Conservation (phyloP, 2,888 invertebrate genomes). For the Ferrisia virgata region DNA sequence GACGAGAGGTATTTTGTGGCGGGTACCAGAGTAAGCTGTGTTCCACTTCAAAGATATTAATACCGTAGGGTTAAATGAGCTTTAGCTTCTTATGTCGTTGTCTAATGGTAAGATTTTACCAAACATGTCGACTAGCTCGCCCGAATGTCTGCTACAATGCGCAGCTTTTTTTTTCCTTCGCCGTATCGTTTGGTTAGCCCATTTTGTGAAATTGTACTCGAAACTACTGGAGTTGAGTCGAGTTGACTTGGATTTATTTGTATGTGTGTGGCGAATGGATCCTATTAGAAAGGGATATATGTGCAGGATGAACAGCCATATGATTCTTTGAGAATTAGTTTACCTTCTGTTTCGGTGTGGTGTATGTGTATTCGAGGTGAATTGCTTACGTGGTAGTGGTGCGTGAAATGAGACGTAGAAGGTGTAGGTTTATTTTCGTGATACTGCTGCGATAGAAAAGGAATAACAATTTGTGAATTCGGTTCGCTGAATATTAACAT, state of each 20-base stretch:
- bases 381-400: too few relatives aligned
- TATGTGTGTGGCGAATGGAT: neutral
- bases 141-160: neutral
- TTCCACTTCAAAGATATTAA: neutral
- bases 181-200: too few relatives aligned
- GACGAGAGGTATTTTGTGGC: neutral
- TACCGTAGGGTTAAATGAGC: neutral
- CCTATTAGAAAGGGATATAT: neutral
- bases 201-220: neutral
- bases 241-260: neutral
- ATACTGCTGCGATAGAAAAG: too few relatives aligned
- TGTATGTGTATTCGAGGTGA: too few relatives aligned
- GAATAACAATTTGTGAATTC: too few relatives aligned
- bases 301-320: neutral
- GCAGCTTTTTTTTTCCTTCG: neutral
- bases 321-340: neutral
- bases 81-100: neutral
- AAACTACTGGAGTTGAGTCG: neutral
- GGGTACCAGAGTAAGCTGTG: neutral
- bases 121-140: neutral
- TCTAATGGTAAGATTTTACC: neutral
- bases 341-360: neutral
- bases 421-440: too few relatives aligned
- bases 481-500: too few relatives aligned
- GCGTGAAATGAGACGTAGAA: too few relatives aligned